These are phyloP conservation scores for Tichodroma muraria DNA, from an alignment of 2,113 vertebrate genomes.

Conservation along the genomic window DNA sequence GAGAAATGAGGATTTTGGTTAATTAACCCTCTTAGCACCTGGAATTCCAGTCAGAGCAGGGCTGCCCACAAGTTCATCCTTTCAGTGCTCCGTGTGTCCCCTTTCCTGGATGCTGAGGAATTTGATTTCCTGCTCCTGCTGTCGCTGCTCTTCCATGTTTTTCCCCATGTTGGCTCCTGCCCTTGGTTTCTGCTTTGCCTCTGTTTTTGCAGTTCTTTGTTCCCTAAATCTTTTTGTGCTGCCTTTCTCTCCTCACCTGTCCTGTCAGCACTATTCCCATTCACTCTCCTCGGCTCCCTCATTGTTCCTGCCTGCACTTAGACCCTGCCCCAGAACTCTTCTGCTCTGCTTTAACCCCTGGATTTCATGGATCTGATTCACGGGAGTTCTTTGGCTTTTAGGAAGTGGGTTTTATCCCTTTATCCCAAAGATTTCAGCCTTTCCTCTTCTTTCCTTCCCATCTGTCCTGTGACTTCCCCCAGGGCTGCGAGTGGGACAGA, in stretches of 20 bases:
- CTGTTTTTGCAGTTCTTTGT: background rate
- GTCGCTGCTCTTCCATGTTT: accelerated
- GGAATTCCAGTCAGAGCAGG: background rate
- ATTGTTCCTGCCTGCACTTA: background rate
- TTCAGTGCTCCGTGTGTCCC: background rate
- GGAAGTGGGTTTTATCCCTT: background rate
- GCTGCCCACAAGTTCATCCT: accelerated
- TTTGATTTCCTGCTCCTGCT: background rate
- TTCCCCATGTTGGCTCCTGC: accelerated
- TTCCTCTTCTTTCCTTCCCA: background rate
- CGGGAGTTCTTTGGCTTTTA: background rate
- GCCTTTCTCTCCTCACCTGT: background rate
- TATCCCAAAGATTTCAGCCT: background rate
- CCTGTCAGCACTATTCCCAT: background rate
- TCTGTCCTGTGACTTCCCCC: accelerated
- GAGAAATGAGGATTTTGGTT: background rate
- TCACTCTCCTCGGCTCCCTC: background rate
- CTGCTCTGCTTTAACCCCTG: background rate
- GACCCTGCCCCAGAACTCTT: background rate
- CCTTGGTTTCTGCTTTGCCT: background rate
- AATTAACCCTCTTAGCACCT: background rate
- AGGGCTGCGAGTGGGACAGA: background rate
- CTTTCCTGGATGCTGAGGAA: background rate
- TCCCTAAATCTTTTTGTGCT: background rate
- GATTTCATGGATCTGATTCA: accelerated